These are phyloP conservation scores for Anaspis maculata DNA, from an alignment of 2,888 invertebrate genomes.

Conservation along the genomic window DNA sequence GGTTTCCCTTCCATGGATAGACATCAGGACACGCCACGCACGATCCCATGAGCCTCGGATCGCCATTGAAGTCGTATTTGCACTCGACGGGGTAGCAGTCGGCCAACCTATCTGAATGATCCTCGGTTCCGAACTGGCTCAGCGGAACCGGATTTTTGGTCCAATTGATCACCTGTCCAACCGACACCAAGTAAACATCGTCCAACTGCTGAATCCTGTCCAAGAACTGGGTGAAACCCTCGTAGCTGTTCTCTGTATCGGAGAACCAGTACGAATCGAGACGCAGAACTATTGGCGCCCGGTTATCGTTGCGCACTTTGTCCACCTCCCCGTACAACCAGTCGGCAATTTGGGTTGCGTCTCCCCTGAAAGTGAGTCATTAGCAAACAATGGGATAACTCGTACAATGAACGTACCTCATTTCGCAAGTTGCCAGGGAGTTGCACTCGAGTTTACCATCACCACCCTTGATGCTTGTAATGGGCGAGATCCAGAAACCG, in stretches of 20 bases:
- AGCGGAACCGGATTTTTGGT: constrained; percentile 36
- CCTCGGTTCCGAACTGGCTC: constrained; percentile 18
- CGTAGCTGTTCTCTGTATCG: constrained; percentile 25
- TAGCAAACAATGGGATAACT: no score
- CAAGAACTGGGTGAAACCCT: constrained; percentile 34
- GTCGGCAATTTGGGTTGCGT: constrained; percentile 31
- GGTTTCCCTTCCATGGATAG: background rate
- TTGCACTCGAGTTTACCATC: constrained; percentile 49
- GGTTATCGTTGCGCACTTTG: constrained; percentile 35
- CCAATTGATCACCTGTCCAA: constrained; percentile 39
- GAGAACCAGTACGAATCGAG: constrained; percentile 45
- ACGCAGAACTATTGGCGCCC: constrained; percentile 45
- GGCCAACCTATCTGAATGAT: constrained; percentile 8
- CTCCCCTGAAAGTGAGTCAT: no score
- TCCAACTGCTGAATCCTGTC: constrained; percentile 27
- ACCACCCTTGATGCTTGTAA: constrained; percentile 48
- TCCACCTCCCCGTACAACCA: constrained; percentile 44
- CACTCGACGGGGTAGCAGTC: constrained; percentile 27
- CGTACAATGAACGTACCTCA: constrained; percentile 42
- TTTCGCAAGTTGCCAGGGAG: constrained; percentile 49
- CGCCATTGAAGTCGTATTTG: constrained; percentile 19
- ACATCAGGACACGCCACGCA: constrained; percentile 39
- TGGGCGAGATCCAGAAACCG: constrained; percentile 59
- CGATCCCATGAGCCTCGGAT: constrained; percentile 35
- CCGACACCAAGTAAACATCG: constrained; percentile 42